Percentiles rank a stretch among this genome's conserved stretches.
Evolutionary conservation across 2,797 vertebrate species (phyloP).

Genomic region (Epinephelus awoara): DNA sequence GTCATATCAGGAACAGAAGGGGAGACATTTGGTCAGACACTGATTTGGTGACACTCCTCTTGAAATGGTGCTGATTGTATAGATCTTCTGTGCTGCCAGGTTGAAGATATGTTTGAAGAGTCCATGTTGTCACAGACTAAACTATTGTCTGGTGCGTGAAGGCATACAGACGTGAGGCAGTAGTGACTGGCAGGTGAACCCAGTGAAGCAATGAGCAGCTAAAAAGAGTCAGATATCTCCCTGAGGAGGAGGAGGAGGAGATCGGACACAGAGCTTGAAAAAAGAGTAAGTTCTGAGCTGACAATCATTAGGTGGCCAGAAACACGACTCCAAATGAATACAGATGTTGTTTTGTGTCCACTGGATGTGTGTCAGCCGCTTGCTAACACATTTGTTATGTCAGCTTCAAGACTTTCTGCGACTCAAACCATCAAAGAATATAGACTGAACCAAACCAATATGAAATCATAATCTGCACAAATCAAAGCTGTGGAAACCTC

Average conservation of each 20-base stretch:
- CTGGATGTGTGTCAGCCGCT: background rate
- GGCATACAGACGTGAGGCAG: too few relatives aligned
- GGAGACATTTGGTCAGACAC: too few relatives aligned
- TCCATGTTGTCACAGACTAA: too few relatives aligned
- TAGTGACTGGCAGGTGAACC: background rate
- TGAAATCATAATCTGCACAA: background rate
- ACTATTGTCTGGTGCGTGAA: too few relatives aligned
- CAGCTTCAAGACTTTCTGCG: background rate
- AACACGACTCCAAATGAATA: background rate
- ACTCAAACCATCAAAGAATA: background rate
- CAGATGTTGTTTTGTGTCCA: background rate
- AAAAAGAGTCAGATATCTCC: background rate
- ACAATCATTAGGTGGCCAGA: background rate
- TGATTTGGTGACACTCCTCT: too few relatives aligned
- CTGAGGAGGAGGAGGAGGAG: background rate
- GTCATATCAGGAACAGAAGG: too few relatives aligned
- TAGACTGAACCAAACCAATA: background rate
- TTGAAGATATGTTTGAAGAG: too few relatives aligned
- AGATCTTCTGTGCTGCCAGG: too few relatives aligned
- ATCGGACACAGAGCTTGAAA: background rate
- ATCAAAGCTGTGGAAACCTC: background rate
- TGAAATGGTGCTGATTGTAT: too few relatives aligned
- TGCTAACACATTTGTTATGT: background rate
- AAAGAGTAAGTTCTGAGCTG: background rate
- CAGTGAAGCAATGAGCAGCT: background rate